A percentile compares a stretch with the other conserved stretches of the same genome.
Conservation (phyloP, 2,797 vertebrate genomes). For the Parotocinclus haroldoi region DNA sequence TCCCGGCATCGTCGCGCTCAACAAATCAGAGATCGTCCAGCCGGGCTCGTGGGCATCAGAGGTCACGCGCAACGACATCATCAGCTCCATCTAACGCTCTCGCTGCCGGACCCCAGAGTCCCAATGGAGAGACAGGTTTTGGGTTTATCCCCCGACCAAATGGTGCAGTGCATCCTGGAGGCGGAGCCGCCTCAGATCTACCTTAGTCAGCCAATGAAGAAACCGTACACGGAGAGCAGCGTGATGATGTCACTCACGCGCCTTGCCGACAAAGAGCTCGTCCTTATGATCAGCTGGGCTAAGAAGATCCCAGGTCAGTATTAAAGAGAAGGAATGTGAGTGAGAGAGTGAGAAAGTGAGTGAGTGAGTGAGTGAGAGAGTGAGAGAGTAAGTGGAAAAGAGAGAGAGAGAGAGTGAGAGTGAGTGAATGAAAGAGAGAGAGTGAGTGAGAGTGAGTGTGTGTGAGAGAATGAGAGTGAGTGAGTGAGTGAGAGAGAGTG, state of each 20-base stretch:
- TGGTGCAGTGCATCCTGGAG: slow-evolving; percentile 85
- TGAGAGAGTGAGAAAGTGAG: too few species aligned
- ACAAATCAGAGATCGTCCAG: slow-evolving; percentile 57
- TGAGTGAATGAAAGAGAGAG: too few species aligned
- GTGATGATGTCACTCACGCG: slow-evolving; percentile 98
- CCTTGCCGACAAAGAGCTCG: slow-evolving; percentile 92
- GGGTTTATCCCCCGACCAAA: slow-evolving; percentile 80
- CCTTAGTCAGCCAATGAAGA: slow-evolving; percentile 80
- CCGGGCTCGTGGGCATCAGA: slow-evolving; percentile 44
- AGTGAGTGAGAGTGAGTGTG: too few species aligned
- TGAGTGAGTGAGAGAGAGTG: too few species aligned
- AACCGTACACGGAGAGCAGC: slow-evolving; percentile 89
- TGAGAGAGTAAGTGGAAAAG: too few species aligned
- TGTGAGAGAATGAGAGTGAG: too few species aligned
- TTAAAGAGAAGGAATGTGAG: background rate
- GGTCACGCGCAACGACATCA: slow-evolving; percentile 57
- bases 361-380: slow-evolving; percentile 10
- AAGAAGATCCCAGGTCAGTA: slow-evolving; percentile 70
- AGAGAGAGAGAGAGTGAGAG: too few species aligned
- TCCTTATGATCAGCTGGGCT: slow-evolving; percentile 89
- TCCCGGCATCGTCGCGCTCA: slow-evolving; percentile 72
- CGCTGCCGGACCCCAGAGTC: slow-evolving; percentile 29
- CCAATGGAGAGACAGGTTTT: slow-evolving; percentile 49
- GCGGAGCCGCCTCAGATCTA: slow-evolving; percentile 90
- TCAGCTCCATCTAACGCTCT: slow-evolving; percentile 52